Evolutionary conservation across 1,140 invertebrate genomes (phyloP).

Genomic region (Lasioglossum albipes): DNA sequence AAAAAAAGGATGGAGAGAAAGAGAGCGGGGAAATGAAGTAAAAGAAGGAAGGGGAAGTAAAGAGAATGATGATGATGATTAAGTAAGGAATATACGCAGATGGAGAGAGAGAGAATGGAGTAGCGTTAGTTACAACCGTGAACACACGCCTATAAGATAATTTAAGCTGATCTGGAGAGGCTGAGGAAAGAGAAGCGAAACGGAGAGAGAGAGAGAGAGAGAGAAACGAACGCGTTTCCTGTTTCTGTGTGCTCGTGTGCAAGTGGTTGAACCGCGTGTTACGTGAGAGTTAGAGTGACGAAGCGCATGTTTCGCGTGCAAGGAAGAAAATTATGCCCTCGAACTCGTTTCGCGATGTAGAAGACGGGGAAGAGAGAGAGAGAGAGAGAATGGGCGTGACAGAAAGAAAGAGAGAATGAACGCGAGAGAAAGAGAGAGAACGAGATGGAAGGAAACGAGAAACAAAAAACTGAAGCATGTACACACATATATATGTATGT

Average conservation of each 20-base stretch:
- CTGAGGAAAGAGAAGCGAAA: slow-evolving; percentile 32
- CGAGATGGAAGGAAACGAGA: slow-evolving; percentile 25
- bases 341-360: not conserved
- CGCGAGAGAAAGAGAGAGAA: no score
- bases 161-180: slow-evolving; percentile 42
- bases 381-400: not conserved
- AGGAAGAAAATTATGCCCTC: slow-evolving; percentile 18
- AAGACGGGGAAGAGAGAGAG: not conserved
- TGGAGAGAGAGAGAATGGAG: slow-evolving; percentile 8
- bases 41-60: not conserved
- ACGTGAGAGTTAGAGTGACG: slow-evolving; percentile 28
- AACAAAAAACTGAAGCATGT: slow-evolving; percentile 56
- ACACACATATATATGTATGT: slow-evolving; percentile 75
- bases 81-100: not conserved
- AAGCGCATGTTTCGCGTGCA: slow-evolving; percentile 45
- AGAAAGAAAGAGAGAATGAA: slow-evolving; percentile 23
- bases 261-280: slow-evolving; percentile 44
- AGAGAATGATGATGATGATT: not conserved
- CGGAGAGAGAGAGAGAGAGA: no score
- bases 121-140: slow-evolving; percentile 53
- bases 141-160: slow-evolving; percentile 46
- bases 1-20: not conserved
- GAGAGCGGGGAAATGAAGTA: not conserved
- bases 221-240: slow-evolving; percentile 11
- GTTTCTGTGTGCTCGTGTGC: slow-evolving; percentile 14